A percentile compares a stretch with the other conserved stretches of the same genome.
These are phyloP conservation scores for Harpalus rubripes DNA, from an alignment of 2,888 invertebrate species.

Conservation along the genomic window DNA sequence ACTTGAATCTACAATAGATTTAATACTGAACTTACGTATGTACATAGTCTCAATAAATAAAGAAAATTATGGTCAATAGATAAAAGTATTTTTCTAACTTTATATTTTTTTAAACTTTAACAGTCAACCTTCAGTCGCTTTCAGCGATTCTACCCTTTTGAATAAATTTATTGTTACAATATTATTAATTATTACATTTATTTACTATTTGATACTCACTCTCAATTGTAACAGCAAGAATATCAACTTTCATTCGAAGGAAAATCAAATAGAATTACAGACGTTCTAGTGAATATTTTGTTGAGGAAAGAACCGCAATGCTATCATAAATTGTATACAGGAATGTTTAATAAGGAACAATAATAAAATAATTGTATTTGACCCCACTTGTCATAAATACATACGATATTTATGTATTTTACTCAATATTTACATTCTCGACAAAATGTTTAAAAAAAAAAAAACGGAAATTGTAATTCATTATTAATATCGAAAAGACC, in stretches of 20 bases:
- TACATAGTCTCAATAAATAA: slow-evolving; percentile 43
- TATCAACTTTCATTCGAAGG: slow-evolving; percentile 23
- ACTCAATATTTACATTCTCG: too few species aligned
- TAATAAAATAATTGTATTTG: too few species aligned
- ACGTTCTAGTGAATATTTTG: slow-evolving; percentile 14
- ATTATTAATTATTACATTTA: slow-evolving; percentile 46
- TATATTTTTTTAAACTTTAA: slow-evolving; percentile 63
- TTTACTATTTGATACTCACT: slow-evolving; percentile 29
- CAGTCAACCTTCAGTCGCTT: slow-evolving; percentile 60
- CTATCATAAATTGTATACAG: too few species aligned
- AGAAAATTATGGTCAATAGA: slow-evolving; percentile 51
- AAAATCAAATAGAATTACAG: not conserved
- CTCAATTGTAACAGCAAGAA: slow-evolving; percentile 8
- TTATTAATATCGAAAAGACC: too few species aligned
- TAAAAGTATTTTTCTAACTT: slow-evolving; percentile 53
- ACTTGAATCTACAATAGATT: slow-evolving; percentile 26
- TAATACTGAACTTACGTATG: slow-evolving; percentile 48
- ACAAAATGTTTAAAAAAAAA: too few species aligned
- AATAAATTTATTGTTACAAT: slow-evolving; percentile 54
- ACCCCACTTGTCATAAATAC: too few species aligned
- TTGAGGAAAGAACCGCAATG: too few species aligned
- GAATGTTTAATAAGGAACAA: too few species aligned
- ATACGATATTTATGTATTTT: too few species aligned
- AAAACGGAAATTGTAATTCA: too few species aligned
- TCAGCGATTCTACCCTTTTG: slow-evolving; percentile 58